Evolutionary conservation across 1,140 invertebrate species (phyloP).

Genomic region (Drosophila setifemur): DNA sequence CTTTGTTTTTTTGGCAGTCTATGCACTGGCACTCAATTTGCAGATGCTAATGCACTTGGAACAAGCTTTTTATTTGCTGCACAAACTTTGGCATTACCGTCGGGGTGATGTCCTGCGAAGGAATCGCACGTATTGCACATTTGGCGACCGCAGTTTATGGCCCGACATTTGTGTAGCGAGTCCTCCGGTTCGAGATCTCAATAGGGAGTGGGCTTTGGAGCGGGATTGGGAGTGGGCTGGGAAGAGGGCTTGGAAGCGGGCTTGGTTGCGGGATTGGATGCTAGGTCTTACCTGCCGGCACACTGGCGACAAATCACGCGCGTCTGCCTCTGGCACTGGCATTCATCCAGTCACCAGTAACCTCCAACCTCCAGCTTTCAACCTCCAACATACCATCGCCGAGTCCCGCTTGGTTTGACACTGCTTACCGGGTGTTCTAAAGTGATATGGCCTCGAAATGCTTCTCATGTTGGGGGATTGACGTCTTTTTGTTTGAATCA

Average conservation of each 20-base stretch:
- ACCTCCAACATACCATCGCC: too few species aligned
- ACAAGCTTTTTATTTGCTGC: conserved; percentile 41
- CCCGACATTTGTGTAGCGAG: conserved; percentile 16
- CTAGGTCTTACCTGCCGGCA: conserved; percentile 19
- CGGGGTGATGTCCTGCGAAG: neutral
- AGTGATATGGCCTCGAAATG: conserved; percentile 60
- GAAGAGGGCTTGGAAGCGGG: neutral
- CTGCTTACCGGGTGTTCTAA: conserved; percentile 30
- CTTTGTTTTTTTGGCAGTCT: conserved; percentile 25
- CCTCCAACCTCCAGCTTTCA: too few species aligned
- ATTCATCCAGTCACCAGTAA: conserved; percentile 7
- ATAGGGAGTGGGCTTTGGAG: neutral
- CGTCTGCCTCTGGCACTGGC: conserved; percentile 16
- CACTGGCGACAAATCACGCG: conserved; percentile 49
- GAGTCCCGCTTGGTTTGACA: conserved; percentile 5
- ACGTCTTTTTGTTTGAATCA: conserved; percentile 30
- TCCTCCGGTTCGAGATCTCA: neutral
- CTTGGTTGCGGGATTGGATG: neutral
- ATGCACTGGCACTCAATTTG: conserved; percentile 11
- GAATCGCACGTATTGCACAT: conserved; percentile 51
- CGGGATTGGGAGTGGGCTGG: neutral
- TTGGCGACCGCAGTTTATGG: conserved; percentile 64
- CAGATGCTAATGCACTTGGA: conserved; percentile 56
- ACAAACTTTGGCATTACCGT: conserved; percentile 14
- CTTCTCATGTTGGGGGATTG: conserved; percentile 34